Percentiles rank a stretch among this genome's conserved stretches.
phyloP scores from a whole-genome alignment of 2,888 invertebrate species.

The Alloscopus bannaensis region DNA sequence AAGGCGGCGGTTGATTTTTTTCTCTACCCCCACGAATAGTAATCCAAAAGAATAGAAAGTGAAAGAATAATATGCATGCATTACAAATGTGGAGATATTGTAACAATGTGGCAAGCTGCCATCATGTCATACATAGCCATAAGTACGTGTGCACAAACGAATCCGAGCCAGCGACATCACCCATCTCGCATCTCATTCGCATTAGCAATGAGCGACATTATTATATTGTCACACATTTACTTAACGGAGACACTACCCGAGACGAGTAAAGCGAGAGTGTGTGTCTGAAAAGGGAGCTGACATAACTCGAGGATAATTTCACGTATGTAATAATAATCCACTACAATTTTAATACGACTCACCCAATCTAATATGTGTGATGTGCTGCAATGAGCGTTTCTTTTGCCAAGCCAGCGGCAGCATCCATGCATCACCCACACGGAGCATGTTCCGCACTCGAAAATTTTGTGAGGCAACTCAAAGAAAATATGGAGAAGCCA shows the following conservation, averaged over 20 bases:
- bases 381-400: background rate
- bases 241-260: conserved; percentile 44
- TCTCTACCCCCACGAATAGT: background rate
- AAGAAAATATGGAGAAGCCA: too few species aligned
- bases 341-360: conserved; percentile 47
- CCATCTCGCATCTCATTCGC: conserved; percentile 39
- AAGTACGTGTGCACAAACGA: conserved; percentile 5
- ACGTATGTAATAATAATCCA: conserved; percentile 52
- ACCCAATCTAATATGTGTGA: too few species aligned
- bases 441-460: too few species aligned
- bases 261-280: background rate
- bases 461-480: too few species aligned
- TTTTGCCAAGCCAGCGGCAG: background rate
- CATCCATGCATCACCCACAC: conserved; percentile 9
- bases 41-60: background rate
- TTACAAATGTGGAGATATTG: background rate
- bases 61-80: background rate
- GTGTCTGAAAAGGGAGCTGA: conserved; percentile 20
- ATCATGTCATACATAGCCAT: conserved; percentile 39
- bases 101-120: conserved; percentile 41
- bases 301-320: conserved; percentile 46
- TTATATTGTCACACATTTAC: conserved; percentile 45
- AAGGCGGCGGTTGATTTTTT: conserved; percentile 19
- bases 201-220: conserved; percentile 51
- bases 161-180: conserved; percentile 13